These are phyloP conservation scores for Falco columbarius DNA, from an alignment of 2,797 vertebrate genomes.

Conservation along the genomic window DNA sequence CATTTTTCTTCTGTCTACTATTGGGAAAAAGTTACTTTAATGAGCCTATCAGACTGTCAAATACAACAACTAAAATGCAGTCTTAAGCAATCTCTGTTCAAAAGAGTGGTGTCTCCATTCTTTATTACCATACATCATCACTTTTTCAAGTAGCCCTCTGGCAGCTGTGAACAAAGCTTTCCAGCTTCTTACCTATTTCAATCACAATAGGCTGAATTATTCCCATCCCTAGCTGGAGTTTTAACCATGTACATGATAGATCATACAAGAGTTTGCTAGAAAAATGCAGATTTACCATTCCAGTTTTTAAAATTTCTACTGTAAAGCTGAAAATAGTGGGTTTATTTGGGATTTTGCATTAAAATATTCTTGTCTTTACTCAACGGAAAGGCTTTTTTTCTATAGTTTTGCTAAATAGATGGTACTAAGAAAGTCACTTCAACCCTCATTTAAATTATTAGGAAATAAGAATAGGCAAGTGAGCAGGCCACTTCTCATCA, in stretches of 20 bases:
- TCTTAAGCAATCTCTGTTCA: neutral
- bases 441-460: neutral
- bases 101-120: neutral
- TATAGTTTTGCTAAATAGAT: neutral
- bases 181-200: neutral
- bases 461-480: neutral
- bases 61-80: neutral
- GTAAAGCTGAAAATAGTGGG: neutral
- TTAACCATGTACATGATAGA: neutral
- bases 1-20: neutral
- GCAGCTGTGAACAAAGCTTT: neutral
- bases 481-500: neutral
- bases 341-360: neutral
- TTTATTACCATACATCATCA: neutral
- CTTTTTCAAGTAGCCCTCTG: neutral
- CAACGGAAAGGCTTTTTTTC: neutral
- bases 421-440: neutral
- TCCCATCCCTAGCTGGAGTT: neutral
- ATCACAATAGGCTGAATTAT: neutral
- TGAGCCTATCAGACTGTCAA: neutral
- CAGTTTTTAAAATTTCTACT: neutral
- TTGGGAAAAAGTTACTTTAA: neutral
- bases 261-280: neutral
- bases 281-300: neutral
- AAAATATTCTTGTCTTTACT: neutral